Percentiles rank a stretch among this genome's conserved stretches.
These are phyloP conservation scores for Strix aluco DNA, from an alignment of 2,113 vertebrate species.

Conservation along the genomic window DNA sequence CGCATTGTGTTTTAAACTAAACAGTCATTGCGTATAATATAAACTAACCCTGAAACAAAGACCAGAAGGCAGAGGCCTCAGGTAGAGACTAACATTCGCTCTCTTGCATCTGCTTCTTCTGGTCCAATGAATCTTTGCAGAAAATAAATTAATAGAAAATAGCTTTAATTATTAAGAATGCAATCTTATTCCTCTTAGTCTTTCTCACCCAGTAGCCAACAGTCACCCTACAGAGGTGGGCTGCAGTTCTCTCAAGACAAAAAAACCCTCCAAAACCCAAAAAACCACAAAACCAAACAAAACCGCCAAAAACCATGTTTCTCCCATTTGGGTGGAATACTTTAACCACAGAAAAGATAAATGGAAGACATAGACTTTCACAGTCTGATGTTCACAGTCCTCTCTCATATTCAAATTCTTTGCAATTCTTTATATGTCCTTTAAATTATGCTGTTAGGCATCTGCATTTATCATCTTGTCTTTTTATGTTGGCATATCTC, in stretches of 20 bases:
- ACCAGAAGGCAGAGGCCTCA: constrained; percentile 7
- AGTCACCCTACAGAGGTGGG: background rate
- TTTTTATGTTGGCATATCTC: background rate
- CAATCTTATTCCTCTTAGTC: background rate
- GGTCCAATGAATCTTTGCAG: background rate
- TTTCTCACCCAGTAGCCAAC: background rate
- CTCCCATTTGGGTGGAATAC: background rate
- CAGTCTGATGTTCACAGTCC: background rate
- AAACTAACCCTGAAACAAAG: constrained; percentile 28
- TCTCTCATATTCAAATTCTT: background rate
- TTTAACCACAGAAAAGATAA: background rate
- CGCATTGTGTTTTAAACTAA: constrained; percentile 7
- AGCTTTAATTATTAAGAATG: background rate
- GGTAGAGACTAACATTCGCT: background rate
- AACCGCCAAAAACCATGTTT: accelerated
- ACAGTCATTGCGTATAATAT: background rate
- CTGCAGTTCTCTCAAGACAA: background rate
- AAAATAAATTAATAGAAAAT: background rate
- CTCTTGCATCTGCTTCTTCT: background rate
- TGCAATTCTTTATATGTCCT: background rate
- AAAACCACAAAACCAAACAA: background rate
- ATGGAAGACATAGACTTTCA: background rate
- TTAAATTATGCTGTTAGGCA: background rate
- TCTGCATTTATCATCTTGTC: background rate
- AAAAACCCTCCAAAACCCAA: background rate